Conservation (phyloP, 2,797 vertebrate species). For the Lutjanus argentimaculatus region DNA sequence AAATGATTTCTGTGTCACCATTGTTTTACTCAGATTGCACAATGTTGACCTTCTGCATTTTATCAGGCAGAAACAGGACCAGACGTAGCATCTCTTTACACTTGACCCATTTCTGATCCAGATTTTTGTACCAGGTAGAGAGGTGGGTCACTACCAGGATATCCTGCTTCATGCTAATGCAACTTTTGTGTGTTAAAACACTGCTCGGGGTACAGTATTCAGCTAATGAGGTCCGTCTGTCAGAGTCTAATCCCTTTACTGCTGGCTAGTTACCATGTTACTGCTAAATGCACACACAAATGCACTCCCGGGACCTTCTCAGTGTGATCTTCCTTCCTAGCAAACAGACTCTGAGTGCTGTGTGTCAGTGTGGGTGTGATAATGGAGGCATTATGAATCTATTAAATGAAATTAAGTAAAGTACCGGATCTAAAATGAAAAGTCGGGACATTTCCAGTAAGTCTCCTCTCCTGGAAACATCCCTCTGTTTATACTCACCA, state of each 20-base stretch:
- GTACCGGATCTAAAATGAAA: too few relatives aligned
- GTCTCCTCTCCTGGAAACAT: background rate
- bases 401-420: background rate
- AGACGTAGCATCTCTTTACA: too few relatives aligned
- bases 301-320: background rate
- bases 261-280: background rate
- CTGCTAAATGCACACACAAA: background rate
- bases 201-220: background rate
- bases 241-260: slow-evolving; percentile 12
- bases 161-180: background rate
- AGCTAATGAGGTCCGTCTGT: background rate
- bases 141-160: background rate
- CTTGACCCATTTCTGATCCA: background rate
- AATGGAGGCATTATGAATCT: background rate
- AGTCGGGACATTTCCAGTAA: background rate
- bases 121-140: background rate
- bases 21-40: too few relatives aligned
- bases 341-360: background rate
- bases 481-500: background rate
- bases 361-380: background rate
- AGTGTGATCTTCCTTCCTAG: background rate
- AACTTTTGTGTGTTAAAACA: background rate
- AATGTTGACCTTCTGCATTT: background rate
- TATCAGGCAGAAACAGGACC: background rate
- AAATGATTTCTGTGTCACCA: too few relatives aligned